phyloP scores from a whole-genome alignment of 2,888 invertebrate genomes.

The Drosophila austrosaltans region DNA sequence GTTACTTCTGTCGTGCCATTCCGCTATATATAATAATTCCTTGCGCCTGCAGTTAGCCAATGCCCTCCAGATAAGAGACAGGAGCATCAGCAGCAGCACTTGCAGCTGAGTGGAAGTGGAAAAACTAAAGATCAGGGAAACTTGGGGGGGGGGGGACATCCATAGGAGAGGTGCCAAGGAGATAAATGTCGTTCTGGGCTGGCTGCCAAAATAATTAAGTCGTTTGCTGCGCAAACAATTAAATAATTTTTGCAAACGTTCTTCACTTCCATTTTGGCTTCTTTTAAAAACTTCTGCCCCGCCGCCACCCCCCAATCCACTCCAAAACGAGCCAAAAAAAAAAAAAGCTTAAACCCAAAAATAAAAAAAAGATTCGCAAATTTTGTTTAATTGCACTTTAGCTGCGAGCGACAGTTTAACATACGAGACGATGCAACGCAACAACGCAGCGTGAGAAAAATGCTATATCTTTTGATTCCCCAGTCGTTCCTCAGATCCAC shows the following conservation, averaged over 20 bases:
- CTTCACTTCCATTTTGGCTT: conserved; percentile 11
- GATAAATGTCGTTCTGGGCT: conserved; percentile 44
- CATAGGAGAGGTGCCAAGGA: neutral
- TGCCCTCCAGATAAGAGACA: conserved; percentile 11
- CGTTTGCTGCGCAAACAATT: conserved; percentile 82
- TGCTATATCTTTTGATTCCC: conserved; percentile 30
- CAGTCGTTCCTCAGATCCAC: conserved; percentile 23
- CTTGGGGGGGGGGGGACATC: no score
- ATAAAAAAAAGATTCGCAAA: conserved; percentile 61
- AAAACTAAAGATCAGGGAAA: no score
- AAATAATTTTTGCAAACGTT: conserved; percentile 77
- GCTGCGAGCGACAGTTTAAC: conserved; percentile 82
- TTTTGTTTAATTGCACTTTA: conserved; percentile 83
- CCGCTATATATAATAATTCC: conserved; percentile 44
- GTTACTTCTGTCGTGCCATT: conserved; percentile 23
- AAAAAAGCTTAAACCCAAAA: neutral
- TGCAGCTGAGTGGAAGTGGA: no score
- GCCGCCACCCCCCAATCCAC: neutral
- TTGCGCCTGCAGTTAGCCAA: conserved; percentile 48
- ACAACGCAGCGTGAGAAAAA: conserved; percentile 72
- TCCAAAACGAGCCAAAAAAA: neutral
- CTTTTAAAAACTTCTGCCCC: conserved; percentile 4
- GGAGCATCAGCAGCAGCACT: no score
- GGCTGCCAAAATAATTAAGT: conserved; percentile 81
- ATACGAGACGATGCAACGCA: conserved; percentile 69